Base-by-base conservation (phyloP, 2,113 vertebrate species). In the Ondatra zibethicus region DNA sequence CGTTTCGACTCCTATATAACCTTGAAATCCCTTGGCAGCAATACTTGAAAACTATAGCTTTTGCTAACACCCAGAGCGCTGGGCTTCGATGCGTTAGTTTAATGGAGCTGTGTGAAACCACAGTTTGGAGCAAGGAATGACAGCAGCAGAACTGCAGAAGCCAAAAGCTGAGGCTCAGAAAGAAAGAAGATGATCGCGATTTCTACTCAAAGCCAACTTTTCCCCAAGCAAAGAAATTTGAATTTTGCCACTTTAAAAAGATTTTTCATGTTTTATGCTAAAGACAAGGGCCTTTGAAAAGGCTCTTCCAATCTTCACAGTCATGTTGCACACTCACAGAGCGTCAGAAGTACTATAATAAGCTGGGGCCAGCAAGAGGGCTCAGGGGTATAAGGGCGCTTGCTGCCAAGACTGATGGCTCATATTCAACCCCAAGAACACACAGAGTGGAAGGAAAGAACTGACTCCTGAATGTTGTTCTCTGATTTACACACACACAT, bases 1-100 rank as follows among this genome's bases (percentile, higher is more conserved):
- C 39, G 88, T 88, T 92, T 58, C 23, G 36, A 96, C 29, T 92
- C 50, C 81, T 66, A 31, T 52, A 39, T 14, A 96, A 91, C 36
- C 72, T 96, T 96, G 66, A 78, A 27, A 92, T 95, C 39, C 91
- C 73, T 91, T 96, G 89, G 93, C 91, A 86, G 66, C 81, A 77
- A 58, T 66, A 1, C 25, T 68, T 73, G 87, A 77, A 72, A 39
- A 80, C 58, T 65, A 47, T 5, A 42, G 76, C 29, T 92, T 75
- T 95, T 52, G 50, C 85, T 96, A n/a, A 93, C 80, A 91, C 80
- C 73, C 89, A 70, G 86, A 39, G 58, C 76, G 81, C 93, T 73
- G 65, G 29, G 76, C 86, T 66, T 80, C 76, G 0, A 10, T 47
- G 88, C 76, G 58, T 68, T 58, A 68, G 39, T 75, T 90, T 92